Evolutionary conservation across 2,888 invertebrate species (phyloP).

Genomic region (Tuberolachnus salignus): DNA sequence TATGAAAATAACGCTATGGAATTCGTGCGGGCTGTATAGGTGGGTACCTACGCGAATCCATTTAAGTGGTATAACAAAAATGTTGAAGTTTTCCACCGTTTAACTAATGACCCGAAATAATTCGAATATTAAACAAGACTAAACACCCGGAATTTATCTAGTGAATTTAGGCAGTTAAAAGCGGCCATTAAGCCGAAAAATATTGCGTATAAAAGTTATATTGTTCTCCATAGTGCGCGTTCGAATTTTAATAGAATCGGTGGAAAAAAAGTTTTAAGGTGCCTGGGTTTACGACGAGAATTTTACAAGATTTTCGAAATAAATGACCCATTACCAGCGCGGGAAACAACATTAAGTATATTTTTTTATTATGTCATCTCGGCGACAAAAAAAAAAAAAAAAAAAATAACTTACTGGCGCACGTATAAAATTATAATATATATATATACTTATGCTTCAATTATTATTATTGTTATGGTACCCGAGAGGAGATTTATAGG

Average conservation of each 20-base stretch:
- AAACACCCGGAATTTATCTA: background rate
- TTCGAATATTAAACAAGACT: background rate
- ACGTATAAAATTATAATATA: slow-evolving; percentile 16
- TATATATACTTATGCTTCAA: background rate
- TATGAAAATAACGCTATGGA: background rate
- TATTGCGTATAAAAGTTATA: background rate
- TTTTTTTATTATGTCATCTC: slow-evolving; percentile 37
- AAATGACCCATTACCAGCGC: slow-evolving; percentile 8
- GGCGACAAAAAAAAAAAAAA: slow-evolving; percentile 2
- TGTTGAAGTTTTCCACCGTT: slow-evolving; percentile 6
- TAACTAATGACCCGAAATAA: slow-evolving; percentile 10
- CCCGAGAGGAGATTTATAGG: slow-evolving; percentile 9
- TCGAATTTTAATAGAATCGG: slow-evolving; percentile 14
- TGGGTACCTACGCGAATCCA: background rate
- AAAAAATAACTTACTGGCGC: background rate
- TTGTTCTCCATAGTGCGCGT: background rate
- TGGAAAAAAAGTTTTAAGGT: slow-evolving; percentile 25
- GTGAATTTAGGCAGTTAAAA: slow-evolving; percentile 4
- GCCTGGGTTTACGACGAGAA: slow-evolving; percentile 11
- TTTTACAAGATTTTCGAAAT: slow-evolving; percentile 35
- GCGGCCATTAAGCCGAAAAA: background rate
- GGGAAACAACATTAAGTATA: background rate
- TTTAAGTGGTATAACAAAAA: slow-evolving; percentile 8
- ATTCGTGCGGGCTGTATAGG: background rate
- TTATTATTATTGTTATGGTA: slow-evolving; percentile 14